Evolutionary conservation across 2,888 invertebrate genomes (phyloP).

Genomic region (Minunthozetes semirufus): DNA sequence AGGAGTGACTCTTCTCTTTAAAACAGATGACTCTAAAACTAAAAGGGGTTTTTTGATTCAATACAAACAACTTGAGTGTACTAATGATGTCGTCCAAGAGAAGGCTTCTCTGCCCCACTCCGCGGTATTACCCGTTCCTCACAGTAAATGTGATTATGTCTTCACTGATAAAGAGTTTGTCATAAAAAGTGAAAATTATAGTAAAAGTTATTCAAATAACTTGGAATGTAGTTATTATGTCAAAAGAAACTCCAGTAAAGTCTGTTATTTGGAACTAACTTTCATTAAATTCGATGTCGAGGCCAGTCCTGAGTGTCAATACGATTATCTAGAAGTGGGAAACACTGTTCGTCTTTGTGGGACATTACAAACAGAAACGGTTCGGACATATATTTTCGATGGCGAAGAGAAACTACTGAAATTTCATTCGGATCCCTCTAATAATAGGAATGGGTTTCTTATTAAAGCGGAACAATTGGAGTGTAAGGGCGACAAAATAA

Average conservation of each 20-base stretch:
- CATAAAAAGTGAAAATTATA: conserved; percentile 40
- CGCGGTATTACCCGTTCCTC: conserved; percentile 1
- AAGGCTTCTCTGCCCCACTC: conserved; percentile 11
- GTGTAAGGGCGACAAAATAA: conserved; percentile 38
- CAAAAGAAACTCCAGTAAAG: conserved; percentile 32
- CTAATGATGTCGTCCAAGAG: conserved; percentile 16
- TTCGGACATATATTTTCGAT: conserved; percentile 41
- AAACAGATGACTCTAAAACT: conserved; percentile 21
- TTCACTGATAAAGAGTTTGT: conserved; percentile 40
- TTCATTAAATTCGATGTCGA: conserved; percentile 44
- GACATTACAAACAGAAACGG: conserved; percentile 38
- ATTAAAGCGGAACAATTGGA: conserved; percentile 40
- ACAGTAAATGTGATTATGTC: conserved; percentile 37
- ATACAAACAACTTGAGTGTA: conserved; percentile 35
- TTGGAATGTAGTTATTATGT: conserved; percentile 41
- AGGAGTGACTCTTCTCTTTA: conserved; percentile 32
- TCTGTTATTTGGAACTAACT: conserved; percentile 43
- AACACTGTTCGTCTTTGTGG: conserved; percentile 43
- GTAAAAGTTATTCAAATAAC: conserved; percentile 41
- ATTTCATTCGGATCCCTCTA: conserved; percentile 42
- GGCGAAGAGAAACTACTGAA: conserved; percentile 41
- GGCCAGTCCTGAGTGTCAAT: conserved; percentile 43
- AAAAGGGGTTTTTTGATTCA: conserved; percentile 34
- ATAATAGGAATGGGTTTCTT: conserved; percentile 42
- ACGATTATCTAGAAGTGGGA: conserved; percentile 43